Base-by-base conservation (phyloP, 2,113 vertebrate genomes). In the Xenotilapia longispinis region DNA sequence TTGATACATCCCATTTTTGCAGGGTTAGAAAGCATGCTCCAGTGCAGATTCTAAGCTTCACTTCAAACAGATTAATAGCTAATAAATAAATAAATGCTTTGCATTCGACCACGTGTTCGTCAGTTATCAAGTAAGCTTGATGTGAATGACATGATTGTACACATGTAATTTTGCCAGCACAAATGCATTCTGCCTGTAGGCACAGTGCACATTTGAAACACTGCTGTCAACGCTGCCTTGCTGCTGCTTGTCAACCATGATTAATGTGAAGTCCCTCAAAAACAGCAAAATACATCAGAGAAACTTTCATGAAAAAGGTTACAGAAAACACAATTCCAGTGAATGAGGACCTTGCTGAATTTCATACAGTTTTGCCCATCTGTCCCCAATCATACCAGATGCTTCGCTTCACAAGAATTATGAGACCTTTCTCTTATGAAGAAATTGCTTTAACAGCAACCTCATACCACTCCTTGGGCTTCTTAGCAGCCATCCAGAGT, bases 381-480 rank as follows among this genome's bases (percentile, higher is more conserved):
- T 87, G 82, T 93, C 84, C 83, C 83, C 54, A 36, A 84, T 88
- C 85, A 87, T 93, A 84, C 86, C 86, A 83, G 85, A 94, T 92
- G 91, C 87, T 94, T 92, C 81, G 19, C 93, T 92, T 92, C 88
- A 80, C 82, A 89, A 92, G 90, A 94, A 91, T 93, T 91, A 93
- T 92, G 93, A 93, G 90, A 80, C 84, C 89, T 90, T 91, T 94
- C 91, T 86, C 88, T 93, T 88, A 83, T 89, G 90, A 89, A 88
- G 90, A 94, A 95, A 95, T 94, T 94, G 93, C 90, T 94, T 93
- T 89, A 91, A 92, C 89, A 92, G 94, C 85, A 87, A 90, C 82
- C 92, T 92, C 88, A 88, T 88, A 88, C 86, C 10, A 5, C 90
- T 87, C 85, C 83, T 92, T 78, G 45, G 73, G 17, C 73, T 78